Percentiles rank a stretch among this genome's conserved stretches.
Evolutionary conservation across 2,888 invertebrate genomes (phyloP).

Genomic region (Odontocerum albicorne): DNA sequence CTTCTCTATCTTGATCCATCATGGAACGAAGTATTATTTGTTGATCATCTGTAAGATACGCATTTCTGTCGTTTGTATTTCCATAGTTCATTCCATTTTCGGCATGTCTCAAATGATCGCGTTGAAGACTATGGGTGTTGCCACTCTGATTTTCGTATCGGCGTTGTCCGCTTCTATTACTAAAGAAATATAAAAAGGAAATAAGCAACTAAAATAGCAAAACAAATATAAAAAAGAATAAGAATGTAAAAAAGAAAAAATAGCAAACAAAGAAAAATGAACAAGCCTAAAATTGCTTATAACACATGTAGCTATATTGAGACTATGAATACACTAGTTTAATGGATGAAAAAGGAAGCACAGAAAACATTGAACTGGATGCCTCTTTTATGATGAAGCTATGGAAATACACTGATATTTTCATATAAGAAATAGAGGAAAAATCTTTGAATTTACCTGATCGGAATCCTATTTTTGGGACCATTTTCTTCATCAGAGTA

Average conservation of each 20-base stretch:
- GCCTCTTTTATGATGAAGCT: too few relatives aligned
- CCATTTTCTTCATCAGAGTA: constrained; percentile 87
- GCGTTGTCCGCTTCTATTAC: constrained; percentile 37
- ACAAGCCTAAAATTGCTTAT: too few relatives aligned
- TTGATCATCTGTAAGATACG: constrained; percentile 59
- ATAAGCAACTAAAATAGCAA: constrained; percentile 31
- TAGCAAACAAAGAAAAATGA: constrained; percentile 36
- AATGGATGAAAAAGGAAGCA: too few relatives aligned
- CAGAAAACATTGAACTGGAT: too few relatives aligned
- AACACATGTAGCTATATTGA: too few relatives aligned
- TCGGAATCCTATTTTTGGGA: constrained; percentile 58
- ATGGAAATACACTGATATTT: neutral
- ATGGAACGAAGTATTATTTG: constrained; percentile 53
- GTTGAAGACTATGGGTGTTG: constrained; percentile 41
- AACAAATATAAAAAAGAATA: neutral
- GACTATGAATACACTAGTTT: too few relatives aligned
- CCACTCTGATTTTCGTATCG: constrained; percentile 42
- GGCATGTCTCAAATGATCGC: constrained; percentile 29
- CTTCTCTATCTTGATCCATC: constrained; percentile 61
- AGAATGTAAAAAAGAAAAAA: constrained; percentile 7
- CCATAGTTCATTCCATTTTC: constrained; percentile 36
- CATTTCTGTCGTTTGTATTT: constrained; percentile 46
- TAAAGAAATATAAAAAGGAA: constrained; percentile 37
- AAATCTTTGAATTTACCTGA: constrained; percentile 54
- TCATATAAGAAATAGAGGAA: neutral